These are phyloP conservation scores for Solenopsis fugax DNA, from an alignment of 1,140 invertebrate genomes.

Conservation along the genomic window DNA sequence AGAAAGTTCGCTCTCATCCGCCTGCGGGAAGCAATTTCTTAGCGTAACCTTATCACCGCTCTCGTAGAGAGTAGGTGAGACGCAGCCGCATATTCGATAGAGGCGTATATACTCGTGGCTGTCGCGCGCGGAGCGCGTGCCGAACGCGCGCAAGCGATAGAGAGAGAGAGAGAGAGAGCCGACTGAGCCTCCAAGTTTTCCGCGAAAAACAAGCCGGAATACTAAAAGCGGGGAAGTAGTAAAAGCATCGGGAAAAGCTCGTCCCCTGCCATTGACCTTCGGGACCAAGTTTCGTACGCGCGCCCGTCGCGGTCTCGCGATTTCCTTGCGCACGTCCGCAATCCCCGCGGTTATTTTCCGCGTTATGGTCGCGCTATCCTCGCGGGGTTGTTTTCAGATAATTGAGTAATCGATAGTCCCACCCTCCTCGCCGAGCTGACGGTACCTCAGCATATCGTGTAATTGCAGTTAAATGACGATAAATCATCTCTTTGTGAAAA, in stretches of 20 bases:
- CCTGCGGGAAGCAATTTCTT: constrained; percentile 77
- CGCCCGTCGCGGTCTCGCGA: not conserved
- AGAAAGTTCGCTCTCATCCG: constrained; percentile 39
- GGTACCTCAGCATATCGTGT: constrained; percentile 37
- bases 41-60: constrained; percentile 71
- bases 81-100: constrained; percentile 15
- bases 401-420: constrained; percentile 32
- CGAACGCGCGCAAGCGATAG: constrained; percentile 25
- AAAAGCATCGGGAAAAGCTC: constrained; percentile 27
- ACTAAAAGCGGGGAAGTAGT: constrained; percentile 17
- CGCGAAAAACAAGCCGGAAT: constrained; percentile 19
- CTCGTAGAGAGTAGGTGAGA: constrained; percentile 45
- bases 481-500: constrained; percentile 34
- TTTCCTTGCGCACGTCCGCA: not conserved
- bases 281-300: constrained; percentile 22
- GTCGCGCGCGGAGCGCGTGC: constrained; percentile 49
- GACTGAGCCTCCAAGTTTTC: constrained; percentile 52
- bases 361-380: not conserved
- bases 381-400: constrained; percentile 15
- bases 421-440: no score
- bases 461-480: constrained; percentile 43
- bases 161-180: no score
- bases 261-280: constrained; percentile 40
- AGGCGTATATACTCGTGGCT: not conserved
- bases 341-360: not conserved